These are phyloP conservation scores for Catagonus wagneri DNA, from an alignment of 2,113 vertebrate species.

Conservation along the genomic window DNA sequence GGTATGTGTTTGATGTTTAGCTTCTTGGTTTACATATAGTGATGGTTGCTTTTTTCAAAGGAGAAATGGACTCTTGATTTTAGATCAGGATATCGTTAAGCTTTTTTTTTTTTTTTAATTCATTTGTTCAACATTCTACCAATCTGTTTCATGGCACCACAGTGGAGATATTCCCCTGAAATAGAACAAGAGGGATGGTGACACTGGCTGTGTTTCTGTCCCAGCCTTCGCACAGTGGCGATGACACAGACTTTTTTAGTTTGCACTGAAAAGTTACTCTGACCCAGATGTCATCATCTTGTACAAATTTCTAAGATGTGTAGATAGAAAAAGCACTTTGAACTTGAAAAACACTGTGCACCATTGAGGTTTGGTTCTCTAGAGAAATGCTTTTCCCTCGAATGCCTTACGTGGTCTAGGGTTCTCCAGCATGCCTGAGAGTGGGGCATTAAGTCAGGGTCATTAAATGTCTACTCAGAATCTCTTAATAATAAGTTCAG, in stretches of 20 bases:
- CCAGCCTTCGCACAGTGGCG: not conserved
- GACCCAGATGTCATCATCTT: not conserved
- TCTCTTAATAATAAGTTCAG: slow-evolving; percentile 59
- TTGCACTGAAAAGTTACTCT: not conserved
- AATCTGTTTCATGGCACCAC: not conserved
- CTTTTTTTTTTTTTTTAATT: not conserved
- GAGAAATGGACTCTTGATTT: slow-evolving; percentile 17
- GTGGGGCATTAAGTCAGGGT: not conserved
- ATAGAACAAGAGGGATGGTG: not conserved
- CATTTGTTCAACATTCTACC: not conserved
- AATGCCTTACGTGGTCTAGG: not conserved
- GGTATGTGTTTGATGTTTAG: not conserved
- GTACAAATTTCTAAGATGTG: not conserved
- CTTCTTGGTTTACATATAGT: not conserved
- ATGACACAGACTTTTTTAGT: not conserved
- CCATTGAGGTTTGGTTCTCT: not conserved
- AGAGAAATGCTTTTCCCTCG: not conserved
- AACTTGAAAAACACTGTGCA: not conserved
- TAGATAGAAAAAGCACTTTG: not conserved
- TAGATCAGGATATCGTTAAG: not conserved
- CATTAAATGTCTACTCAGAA: not conserved
- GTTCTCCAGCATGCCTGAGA: not conserved
- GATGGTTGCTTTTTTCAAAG: not conserved
- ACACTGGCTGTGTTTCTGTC: not conserved
- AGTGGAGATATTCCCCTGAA: not conserved